Percentiles rank a stretch among this genome's conserved stretches.
These are phyloP conservation scores for Calameuta pallipes DNA, from an alignment of 2,888 invertebrate genomes.

Conservation along the genomic window DNA sequence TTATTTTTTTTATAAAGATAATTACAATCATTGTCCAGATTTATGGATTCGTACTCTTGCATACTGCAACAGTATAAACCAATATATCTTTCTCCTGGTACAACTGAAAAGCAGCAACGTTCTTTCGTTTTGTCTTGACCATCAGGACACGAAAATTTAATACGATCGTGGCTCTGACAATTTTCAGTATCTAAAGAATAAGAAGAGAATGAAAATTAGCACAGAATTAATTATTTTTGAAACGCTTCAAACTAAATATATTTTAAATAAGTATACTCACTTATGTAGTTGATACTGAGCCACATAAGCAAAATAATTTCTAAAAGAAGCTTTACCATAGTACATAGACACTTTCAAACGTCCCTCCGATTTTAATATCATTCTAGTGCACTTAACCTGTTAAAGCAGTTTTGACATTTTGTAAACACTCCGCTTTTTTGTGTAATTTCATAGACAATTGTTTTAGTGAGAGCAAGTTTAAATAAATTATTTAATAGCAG, in stretches of 20 bases:
- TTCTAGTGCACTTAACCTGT: neutral
- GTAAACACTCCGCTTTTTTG: neutral
- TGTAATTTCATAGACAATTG: neutral
- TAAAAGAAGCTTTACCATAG: neutral
- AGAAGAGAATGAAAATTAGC: neutral
- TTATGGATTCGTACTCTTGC: slow-evolving; percentile 1
- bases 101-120: neutral
- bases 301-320: neutral
- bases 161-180: neutral
- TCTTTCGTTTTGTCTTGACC: neutral
- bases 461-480: neutral
- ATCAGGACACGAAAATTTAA: neutral
- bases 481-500: neutral
- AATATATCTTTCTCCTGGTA: neutral
- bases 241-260: neutral
- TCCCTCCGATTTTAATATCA: slow-evolving; percentile 1
- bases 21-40: neutral
- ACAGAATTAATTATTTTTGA: neutral
- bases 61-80: slow-evolving; percentile 1
- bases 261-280: neutral
- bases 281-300: neutral
- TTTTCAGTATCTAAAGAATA: neutral
- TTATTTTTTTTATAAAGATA: neutral
- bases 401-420: neutral
- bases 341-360: neutral